These are phyloP conservation scores for Geopemphigus sp. DNA, from an alignment of 1,140 invertebrate species.

Conservation along the genomic window DNA sequence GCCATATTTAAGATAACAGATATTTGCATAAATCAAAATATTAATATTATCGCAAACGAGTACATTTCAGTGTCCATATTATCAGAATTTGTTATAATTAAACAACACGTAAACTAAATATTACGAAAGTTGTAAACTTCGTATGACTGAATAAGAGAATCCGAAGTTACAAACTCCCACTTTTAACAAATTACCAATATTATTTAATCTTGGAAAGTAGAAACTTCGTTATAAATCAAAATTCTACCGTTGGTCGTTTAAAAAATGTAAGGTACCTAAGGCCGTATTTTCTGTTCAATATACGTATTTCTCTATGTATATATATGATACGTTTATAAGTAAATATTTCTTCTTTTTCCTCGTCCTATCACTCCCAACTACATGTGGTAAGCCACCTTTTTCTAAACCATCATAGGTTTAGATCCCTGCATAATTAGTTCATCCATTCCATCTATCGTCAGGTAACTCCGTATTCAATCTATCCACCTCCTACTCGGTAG, in stretches of 20 bases:
- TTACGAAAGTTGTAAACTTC: conserved; percentile 26
- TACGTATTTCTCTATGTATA: too few relatives aligned
- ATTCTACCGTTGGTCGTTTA: neutral
- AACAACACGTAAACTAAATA: conserved; percentile 3
- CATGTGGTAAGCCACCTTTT: too few relatives aligned
- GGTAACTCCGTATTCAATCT: too few relatives aligned
- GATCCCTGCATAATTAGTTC: too few relatives aligned
- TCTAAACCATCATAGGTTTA: too few relatives aligned
- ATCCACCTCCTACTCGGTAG: too few relatives aligned
- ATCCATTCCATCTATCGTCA: too few relatives aligned
- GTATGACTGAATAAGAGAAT: conserved; percentile 26
- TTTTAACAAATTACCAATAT: conserved; percentile 24
- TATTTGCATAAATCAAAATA: conserved; percentile 40
- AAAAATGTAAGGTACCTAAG: too few relatives aligned
- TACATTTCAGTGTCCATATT: conserved; percentile 1
- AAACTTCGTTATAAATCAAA: conserved; percentile 25
- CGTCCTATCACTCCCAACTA: too few relatives aligned
- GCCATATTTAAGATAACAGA: neutral
- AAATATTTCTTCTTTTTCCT: too few relatives aligned
- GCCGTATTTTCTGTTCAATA: too few relatives aligned
- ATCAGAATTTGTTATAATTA: conserved; percentile 15
- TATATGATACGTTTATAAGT: too few relatives aligned
- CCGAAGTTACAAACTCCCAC: neutral
- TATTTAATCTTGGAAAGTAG: neutral
- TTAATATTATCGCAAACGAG: neutral